phyloP scores from a whole-genome alignment of 2,888 invertebrate genomes.

The Caenorhabditis doughertyi region DNA sequence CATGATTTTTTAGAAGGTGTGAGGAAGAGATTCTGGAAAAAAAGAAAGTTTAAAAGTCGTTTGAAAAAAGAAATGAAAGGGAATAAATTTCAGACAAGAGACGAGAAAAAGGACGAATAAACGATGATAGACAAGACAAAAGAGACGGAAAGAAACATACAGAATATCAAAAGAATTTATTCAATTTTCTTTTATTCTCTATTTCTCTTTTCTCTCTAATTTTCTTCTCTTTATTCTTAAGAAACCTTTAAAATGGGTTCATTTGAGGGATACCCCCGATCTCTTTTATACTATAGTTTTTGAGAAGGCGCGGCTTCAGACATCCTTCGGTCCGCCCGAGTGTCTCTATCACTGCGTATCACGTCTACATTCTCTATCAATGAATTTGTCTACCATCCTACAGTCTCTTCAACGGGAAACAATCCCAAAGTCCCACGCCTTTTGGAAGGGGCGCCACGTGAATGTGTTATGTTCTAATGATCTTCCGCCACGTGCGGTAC shows the following conservation, averaged over 20 bases:
- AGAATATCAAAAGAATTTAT: conserved; percentile 12
- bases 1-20: conserved; percentile 28
- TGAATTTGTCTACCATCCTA: conserved; percentile 21
- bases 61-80: background rate
- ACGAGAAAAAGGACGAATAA: background rate
- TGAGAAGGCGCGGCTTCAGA: conserved; percentile 62
- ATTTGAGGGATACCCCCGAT: conserved; percentile 49
- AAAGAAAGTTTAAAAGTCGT: background rate
- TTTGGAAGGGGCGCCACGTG: conserved; percentile 49
- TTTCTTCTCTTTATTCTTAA: conserved; percentile 17
- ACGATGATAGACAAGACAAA: conserved; percentile 6
- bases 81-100: background rate
- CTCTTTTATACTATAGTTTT: conserved; percentile 56
- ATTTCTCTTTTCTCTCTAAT: conserved; percentile 26
- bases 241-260: conserved; percentile 56
- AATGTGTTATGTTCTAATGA: conserved; percentile 60
- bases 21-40: conserved; percentile 38
- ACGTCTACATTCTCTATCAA: conserved; percentile 10
- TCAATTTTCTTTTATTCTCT: conserved; percentile 21
- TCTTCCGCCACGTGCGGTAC: conserved; percentile 56
- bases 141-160: conserved; percentile 42
- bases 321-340: conserved; percentile 55
- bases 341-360: conserved; percentile 41
- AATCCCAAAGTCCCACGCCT: conserved; percentile 31
- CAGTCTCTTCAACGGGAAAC: conserved; percentile 37